Conservation (phyloP, 2,888 invertebrate genomes). For the Ommatoiulus sabulosus region DNA sequence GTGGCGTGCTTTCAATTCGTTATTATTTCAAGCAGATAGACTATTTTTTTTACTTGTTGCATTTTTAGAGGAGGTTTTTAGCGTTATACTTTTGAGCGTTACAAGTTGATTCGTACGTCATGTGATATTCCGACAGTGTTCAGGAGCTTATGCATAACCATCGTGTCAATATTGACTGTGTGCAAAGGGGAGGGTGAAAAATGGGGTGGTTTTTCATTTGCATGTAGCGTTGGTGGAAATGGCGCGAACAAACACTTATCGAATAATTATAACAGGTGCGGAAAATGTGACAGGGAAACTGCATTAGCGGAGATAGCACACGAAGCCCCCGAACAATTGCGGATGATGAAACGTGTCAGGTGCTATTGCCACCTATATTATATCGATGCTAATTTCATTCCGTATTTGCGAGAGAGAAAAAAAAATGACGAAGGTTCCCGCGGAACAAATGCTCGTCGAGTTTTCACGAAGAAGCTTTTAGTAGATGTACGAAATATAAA, state of each 20-base stretch:
- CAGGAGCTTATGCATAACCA: conserved; percentile 36
- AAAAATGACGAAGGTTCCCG: background rate
- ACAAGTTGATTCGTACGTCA: conserved; percentile 22
- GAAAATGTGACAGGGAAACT: conserved; percentile 34
- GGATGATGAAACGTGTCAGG: conserved; percentile 36
- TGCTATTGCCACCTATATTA: background rate
- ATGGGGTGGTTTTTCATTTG: background rate
- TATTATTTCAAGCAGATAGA: too few relatives aligned
- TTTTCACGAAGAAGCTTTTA: background rate
- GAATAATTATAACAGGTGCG: conserved; percentile 39
- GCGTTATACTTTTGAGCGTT: background rate
- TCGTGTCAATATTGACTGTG: conserved; percentile 30
- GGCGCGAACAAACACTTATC: conserved; percentile 36
- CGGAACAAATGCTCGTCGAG: background rate
- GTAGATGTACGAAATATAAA: background rate
- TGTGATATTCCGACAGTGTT: conserved; percentile 15
- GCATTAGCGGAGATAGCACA: conserved; percentile 33
- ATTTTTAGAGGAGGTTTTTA: background rate
- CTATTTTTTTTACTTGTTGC: background rate
- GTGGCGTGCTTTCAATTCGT: too few relatives aligned
- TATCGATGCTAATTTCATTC: conserved; percentile 1
- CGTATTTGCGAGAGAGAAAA: background rate
- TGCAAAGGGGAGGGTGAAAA: background rate
- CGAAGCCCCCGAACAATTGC: conserved; percentile 1
- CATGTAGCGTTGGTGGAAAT: conserved; percentile 1